Evolutionary conservation across 2,113 vertebrate genomes (phyloP).

Genomic region (Atherinomorus stipes): DNA sequence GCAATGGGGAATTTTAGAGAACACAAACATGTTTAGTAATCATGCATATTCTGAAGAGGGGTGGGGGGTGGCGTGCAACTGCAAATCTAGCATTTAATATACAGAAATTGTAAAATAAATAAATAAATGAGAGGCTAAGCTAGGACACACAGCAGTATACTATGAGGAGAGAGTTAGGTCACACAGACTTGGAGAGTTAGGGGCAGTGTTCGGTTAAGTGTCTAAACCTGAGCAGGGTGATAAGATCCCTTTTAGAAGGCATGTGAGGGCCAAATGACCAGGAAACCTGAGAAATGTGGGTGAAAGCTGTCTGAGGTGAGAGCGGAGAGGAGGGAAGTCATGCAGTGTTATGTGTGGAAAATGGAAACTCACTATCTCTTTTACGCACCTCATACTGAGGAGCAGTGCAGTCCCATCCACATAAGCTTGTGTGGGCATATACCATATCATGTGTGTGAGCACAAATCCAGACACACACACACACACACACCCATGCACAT

Average conservation of each 20-base stretch:
- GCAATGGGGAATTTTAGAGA: constrained; percentile 15
- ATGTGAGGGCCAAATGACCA: constrained; percentile 73
- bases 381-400: constrained; percentile 51
- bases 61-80: constrained; percentile 7
- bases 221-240: constrained; percentile 76
- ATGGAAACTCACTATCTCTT: constrained; percentile 69
- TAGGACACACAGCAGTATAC: constrained; percentile 24
- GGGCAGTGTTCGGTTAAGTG: constrained; percentile 67
- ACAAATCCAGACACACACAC: constrained; percentile 18
- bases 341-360: constrained; percentile 71
- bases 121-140: constrained; percentile 8
- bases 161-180: constrained; percentile 29
- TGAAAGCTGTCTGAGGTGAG: constrained; percentile 72
- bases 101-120: background rate
- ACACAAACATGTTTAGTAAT: constrained; percentile 14
- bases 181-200: constrained; percentile 42
- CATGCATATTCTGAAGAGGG: background rate
- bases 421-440: constrained; percentile 35
- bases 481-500: constrained; percentile 26
- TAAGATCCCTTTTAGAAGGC: constrained; percentile 78
- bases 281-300: constrained; percentile 74
- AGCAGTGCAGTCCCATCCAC: constrained; percentile 40
- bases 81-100: constrained; percentile 16
- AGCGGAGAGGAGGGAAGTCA: constrained; percentile 65
- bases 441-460: constrained; percentile 23